These are phyloP conservation scores for Rhynchophorus ferrugineus DNA, from an alignment of 1,140 invertebrate species.

Conservation along the genomic window DNA sequence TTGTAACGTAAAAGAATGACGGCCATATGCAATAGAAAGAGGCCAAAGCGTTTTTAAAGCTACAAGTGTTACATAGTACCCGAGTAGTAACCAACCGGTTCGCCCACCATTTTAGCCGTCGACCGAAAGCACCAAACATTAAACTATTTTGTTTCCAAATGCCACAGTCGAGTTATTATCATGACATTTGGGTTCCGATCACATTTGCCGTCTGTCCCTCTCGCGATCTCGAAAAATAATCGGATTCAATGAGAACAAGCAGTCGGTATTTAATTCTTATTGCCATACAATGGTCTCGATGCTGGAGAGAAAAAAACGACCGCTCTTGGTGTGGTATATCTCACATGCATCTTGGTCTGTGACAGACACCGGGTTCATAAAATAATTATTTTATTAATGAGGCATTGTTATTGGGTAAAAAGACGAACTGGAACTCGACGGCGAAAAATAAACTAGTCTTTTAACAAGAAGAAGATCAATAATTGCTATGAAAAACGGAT, in stretches of 20 bases:
- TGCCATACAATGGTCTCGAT: not conserved
- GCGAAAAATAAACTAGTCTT: too few species aligned
- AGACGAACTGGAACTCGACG: too few species aligned
- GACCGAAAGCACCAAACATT: conserved; percentile 4
- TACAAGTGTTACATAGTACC: not conserved
- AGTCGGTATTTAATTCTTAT: conserved; percentile 1
- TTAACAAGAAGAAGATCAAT: too few species aligned
- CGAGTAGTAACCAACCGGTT: conserved; percentile 10
- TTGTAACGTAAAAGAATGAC: too few species aligned
- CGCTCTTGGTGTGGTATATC: not conserved
- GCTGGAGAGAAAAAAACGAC: not conserved
- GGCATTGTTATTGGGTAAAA: too few species aligned
- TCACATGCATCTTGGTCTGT: too few species aligned
- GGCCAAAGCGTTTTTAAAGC: not conserved
- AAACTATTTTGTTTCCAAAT: conserved; percentile 9
- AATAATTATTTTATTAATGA: too few species aligned
- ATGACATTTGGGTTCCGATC: conserved; percentile 4
- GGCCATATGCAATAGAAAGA: too few species aligned
- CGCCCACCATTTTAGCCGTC: conserved; percentile 5
- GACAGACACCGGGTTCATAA: too few species aligned
- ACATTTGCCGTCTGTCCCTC: not conserved
- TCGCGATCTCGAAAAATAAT: not conserved
- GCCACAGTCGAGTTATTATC: conserved; percentile 6
- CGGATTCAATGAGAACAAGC: not conserved
- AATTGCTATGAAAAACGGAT: too few species aligned